Evolutionary conservation across 2,113 vertebrate species (phyloP), one percentile per base, ranked within the genome.

Genomic region (Melanostigma gelatinosum): DNA sequence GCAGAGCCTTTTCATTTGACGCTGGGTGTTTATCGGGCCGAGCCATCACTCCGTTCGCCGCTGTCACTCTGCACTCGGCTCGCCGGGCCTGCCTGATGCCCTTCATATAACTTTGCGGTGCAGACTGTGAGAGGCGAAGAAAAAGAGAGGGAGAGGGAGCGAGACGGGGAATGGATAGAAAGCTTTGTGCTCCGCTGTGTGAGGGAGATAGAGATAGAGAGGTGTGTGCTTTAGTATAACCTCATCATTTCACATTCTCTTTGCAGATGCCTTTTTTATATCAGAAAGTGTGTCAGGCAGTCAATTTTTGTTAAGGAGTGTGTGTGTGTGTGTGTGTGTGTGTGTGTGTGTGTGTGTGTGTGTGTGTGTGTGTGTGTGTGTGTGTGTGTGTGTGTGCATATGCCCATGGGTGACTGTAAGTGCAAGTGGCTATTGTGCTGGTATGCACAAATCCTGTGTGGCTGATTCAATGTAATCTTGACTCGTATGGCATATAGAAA

Each of bases 81-180:
- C 95, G 96, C 96, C 95, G 96, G 97, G 97, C 97, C 98, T 98
- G 97, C 96, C 97, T 97, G 97, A 98, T 99, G 98, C 97, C 98
- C 98, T 99, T 99, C 98, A 99, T 97, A 98, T 99, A 99, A 99
- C 98, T 99, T 99, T 99, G 98, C 96, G 95, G 96, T 93, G 96
- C 94, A 96, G 96, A 95, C 96, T 81, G 76, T 22, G 76, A 86
- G 89, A 87, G 85, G 68, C 32, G 65, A 16, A 70, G 82, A 75
- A 79, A 85, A 75, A 86, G 75, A 69, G 83, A 65, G 60, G n/a
- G 54, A 87, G 69, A 82, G 72, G 72, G 85, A 84, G 82, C 66
- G 72, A 75, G 80, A 68, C 65, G n/a, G 77, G 73, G 81, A 83
- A 84, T 73, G 81, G 82, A 89, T 81, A 74, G 84, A 89, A 74